These are phyloP conservation scores for Geotrypetes seraphini DNA, from an alignment of 2,797 vertebrate species.

Conservation along the genomic window DNA sequence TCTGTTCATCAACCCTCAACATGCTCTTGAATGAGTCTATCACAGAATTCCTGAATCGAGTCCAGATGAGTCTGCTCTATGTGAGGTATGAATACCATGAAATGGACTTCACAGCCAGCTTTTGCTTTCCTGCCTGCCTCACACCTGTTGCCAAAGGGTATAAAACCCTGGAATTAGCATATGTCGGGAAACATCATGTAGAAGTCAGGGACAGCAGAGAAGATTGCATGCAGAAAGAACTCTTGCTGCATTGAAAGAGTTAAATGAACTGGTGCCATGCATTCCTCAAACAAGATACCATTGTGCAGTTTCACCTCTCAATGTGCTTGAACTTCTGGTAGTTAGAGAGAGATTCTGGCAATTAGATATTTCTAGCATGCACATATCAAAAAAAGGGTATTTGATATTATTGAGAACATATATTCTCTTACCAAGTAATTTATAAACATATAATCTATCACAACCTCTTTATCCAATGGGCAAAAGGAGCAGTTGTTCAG, in stretches of 20 bases:
- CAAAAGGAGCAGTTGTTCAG: no score
- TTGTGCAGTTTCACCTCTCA: not conserved
- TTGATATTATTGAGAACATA: no score
- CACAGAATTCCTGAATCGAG: constrained; percentile 27
- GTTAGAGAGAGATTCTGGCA: no score
- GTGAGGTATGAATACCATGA: constrained; percentile 22
- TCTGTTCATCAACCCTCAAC: no score
- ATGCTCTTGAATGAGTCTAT: constrained; percentile 16
- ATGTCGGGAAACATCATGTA: constrained; percentile 1
- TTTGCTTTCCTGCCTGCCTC: not conserved
- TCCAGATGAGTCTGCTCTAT: constrained; percentile 16
- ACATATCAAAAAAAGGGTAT: no score
- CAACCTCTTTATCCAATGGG: no score
- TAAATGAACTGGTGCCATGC: fast-evolving
- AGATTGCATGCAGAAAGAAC: not conserved
- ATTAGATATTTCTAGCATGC: no score
- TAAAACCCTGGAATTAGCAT: not conserved
- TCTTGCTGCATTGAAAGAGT: not conserved
- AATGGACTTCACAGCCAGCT: constrained; percentile 1
- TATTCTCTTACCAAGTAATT: no score
- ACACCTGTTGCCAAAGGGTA: not conserved
- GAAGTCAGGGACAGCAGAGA: not conserved
- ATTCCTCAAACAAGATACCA: fast-evolving
- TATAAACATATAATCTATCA: no score
- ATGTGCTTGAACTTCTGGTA: not conserved